These are phyloP conservation scores for Syngnathus rostellatus DNA, from an alignment of 2,797 vertebrate species.

Conservation along the genomic window DNA sequence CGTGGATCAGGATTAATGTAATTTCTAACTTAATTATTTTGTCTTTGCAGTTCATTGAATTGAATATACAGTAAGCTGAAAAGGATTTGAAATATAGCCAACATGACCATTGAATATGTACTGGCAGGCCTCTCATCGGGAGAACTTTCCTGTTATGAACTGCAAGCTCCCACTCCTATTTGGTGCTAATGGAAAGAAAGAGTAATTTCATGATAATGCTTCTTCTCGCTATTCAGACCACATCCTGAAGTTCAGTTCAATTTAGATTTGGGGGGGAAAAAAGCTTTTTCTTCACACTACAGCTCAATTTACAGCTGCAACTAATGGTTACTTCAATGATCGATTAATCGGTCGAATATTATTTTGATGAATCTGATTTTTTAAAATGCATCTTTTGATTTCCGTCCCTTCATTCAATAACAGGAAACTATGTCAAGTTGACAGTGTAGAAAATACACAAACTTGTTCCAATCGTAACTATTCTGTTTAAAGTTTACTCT, in stretches of 20 bases:
- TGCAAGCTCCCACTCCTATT: conserved; percentile 40
- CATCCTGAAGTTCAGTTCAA: conserved; percentile 51
- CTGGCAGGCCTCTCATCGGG: conserved; percentile 12
- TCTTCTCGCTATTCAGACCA: conserved; percentile 51
- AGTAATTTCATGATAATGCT: conserved; percentile 43
- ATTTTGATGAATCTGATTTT: too few relatives aligned
- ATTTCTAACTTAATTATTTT: neutral
- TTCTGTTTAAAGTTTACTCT: too few relatives aligned
- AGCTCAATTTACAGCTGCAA: conserved; percentile 23
- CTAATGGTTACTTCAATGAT: too few relatives aligned
- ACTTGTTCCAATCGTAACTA: too few relatives aligned
- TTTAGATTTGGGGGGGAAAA: conserved; percentile 17
- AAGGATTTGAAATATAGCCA: too few relatives aligned
- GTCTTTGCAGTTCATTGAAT: too few relatives aligned
- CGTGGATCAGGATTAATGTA: neutral
- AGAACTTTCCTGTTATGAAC: conserved; percentile 41
- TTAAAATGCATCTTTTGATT: too few relatives aligned
- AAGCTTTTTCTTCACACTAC: conserved; percentile 22
- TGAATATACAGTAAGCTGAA: too few relatives aligned
- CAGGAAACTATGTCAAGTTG: too few relatives aligned
- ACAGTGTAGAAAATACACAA: too few relatives aligned
- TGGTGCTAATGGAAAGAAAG: conserved; percentile 45
- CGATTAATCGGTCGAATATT: too few relatives aligned
- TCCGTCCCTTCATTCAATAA: too few relatives aligned
- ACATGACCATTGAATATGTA: neutral